Evolutionary conservation across 1,140 invertebrate species (phyloP).

Genomic region (Drosophila cardini): DNA sequence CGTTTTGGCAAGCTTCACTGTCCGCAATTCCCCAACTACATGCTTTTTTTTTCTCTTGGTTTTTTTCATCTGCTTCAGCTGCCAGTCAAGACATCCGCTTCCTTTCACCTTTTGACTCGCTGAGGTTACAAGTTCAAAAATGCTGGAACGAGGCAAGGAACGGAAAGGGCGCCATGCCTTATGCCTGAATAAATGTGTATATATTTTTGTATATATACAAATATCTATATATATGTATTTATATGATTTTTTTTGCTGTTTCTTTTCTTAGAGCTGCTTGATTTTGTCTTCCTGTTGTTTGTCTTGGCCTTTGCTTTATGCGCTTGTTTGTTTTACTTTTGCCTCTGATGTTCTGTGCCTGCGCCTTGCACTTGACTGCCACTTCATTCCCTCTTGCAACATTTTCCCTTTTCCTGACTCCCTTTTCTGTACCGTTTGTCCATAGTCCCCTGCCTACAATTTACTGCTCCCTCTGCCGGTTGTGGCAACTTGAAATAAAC

Average conservation of each 20-base stretch:
- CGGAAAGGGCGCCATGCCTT: not conserved
- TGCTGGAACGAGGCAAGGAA: not conserved
- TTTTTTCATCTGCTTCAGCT: not conserved
- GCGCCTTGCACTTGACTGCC: constrained; percentile 44
- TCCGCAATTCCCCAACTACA: not conserved
- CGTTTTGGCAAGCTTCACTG: constrained; percentile 42
- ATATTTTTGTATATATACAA: not conserved
- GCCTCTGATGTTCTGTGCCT: constrained; percentile 18
- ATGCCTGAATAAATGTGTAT: constrained; percentile 9
- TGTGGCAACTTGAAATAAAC: constrained; percentile 49
- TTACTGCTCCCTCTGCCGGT: not conserved
- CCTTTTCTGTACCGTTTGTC: too few species aligned
- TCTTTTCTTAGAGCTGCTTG: constrained; percentile 29
- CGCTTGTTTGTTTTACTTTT: constrained; percentile 49
- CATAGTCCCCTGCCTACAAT: not conserved
- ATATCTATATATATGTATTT: not conserved
- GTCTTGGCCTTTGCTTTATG: constrained; percentile 46
- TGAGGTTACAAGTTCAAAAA: constrained; percentile 57
- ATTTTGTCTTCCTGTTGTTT: constrained; percentile 54
- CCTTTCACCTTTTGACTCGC: constrained; percentile 46
- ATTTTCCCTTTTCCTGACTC: not conserved
- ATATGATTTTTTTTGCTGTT: not conserved
- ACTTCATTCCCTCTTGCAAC: constrained; percentile 24
- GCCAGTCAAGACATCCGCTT: constrained; percentile 35
- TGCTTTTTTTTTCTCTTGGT: not conserved